Evolutionary conservation across 2,888 invertebrate species (phyloP).

Genomic region (Rhamphomyia laevipes): DNA sequence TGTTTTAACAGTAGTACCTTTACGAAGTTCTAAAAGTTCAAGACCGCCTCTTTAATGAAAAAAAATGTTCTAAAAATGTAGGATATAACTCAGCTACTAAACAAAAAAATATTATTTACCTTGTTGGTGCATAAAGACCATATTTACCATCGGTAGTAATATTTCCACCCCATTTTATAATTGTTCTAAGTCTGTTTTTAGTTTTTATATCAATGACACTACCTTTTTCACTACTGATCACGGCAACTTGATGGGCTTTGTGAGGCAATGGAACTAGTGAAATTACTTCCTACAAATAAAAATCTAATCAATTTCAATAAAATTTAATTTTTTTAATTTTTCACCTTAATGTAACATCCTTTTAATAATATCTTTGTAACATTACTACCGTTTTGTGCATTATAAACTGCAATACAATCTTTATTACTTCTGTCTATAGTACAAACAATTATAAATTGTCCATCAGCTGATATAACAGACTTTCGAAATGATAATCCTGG

Average conservation of each 20-base stretch:
- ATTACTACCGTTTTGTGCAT: constrained; percentile 61
- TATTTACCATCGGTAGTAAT: constrained; percentile 78
- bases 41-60: constrained; percentile 64
- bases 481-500: constrained; percentile 59
- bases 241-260: constrained; percentile 72
- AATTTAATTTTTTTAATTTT: background rate
- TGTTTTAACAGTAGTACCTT: constrained; percentile 76
- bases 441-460: constrained; percentile 61
- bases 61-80: background rate
- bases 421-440: constrained; percentile 71
- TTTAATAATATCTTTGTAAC: constrained; percentile 41
- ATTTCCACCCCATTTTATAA: constrained; percentile 86
- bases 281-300: constrained; percentile 47
- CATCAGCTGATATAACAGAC: constrained; percentile 73
- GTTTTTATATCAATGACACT: constrained; percentile 81
- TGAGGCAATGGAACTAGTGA: constrained; percentile 70
- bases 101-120: constrained; percentile 31
- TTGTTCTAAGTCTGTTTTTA: constrained; percentile 74
- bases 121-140: constrained; percentile 82
- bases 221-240: constrained; percentile 82
- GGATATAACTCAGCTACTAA: background rate
- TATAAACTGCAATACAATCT: constrained; percentile 75
- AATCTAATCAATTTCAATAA: background rate
- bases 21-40: constrained; percentile 82
- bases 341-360: constrained; percentile 45